Base-by-base conservation (phyloP, 2,113 vertebrate genomes). In the Alaudala cheleensis region DNA sequence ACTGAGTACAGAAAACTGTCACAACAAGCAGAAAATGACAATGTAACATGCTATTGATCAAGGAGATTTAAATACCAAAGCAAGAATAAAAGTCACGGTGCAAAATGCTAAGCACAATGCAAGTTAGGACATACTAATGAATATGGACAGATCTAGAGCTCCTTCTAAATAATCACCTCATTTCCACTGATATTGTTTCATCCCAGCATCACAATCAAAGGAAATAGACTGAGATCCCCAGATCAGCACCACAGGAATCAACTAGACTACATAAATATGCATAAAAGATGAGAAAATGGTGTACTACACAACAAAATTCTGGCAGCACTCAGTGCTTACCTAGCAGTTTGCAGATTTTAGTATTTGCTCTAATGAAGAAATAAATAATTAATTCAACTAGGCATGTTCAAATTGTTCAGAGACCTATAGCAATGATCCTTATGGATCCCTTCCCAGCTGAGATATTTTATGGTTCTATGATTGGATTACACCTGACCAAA, bases 151-250 rank as follows among this genome's bases (percentile, higher is more conserved):
- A 31, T 33, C 84, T 1, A 83, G 70, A 86, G 31, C 58, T 84
- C 47, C 74, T 80, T 89, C 79, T 64, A 96, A 96, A 92, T 76
- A 86, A 95, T 82, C 91, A 81, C 73, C 71, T 90, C 69, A 65
- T 95, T 95, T 92, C 91, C 81, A 37, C 40, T 56, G 72, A 71
- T 40, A 47, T 84, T 80, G 44, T 88, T 94, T 78, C 89, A 93
- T 86, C 71, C 49, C 6, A 0, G 31, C 72, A 83, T 40, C 72
- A 91, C 66, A 53, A 64, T 40, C 53, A 92, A 89, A 87, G n/a
- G 81, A 95, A 96, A 84, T 28, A 79, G 74, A 49, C 62, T 1
- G 10, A 81, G 44, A 74, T 94, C 47, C 86, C 62, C 11, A 56
- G 72, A 82, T 90, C 90, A 96, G 73, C 92, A 74, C 73, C 70